Evolutionary conservation across 2,888 invertebrate species (phyloP).

Genomic region (Leptinotarsa juncta): DNA sequence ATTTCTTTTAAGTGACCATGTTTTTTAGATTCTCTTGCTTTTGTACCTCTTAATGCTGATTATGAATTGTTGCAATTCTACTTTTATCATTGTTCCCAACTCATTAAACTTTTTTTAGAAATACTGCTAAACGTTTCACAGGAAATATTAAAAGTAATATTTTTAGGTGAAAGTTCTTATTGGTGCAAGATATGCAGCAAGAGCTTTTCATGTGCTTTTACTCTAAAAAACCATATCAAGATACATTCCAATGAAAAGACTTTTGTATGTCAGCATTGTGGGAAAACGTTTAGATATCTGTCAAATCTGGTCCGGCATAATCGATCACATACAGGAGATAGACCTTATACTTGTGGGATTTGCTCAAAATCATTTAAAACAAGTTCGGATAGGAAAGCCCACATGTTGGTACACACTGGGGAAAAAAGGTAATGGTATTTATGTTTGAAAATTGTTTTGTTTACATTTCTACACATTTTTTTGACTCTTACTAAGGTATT

Average conservation of each 20-base stretch:
- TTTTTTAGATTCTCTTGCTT: no score
- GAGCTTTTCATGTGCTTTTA: slow-evolving; percentile 56
- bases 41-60: no score
- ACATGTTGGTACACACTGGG: slow-evolving; percentile 47
- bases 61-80: no score
- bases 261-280: slow-evolving; percentile 58
- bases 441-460: not conserved
- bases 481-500: not conserved
- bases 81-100: no score
- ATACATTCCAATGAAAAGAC: slow-evolving; percentile 58
- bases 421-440: slow-evolving; percentile 48
- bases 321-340: slow-evolving; percentile 58
- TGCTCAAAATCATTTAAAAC: slow-evolving; percentile 54
- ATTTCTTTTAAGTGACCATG: no score
- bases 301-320: slow-evolving; percentile 58
- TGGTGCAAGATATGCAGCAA: slow-evolving; percentile 56
- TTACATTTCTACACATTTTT: no score
- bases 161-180: slow-evolving; percentile 55
- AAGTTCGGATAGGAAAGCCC: slow-evolving; percentile 43
- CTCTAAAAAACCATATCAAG: slow-evolving; percentile 56
- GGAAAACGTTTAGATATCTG: slow-evolving; percentile 57
- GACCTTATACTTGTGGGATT: slow-evolving; percentile 55
- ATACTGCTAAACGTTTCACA: no score
- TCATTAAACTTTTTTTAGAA: no score
- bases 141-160: not conserved